A percentile compares a stretch with the other conserved stretches of the same genome.
phyloP scores from a whole-genome alignment of 2,113 vertebrate species.

The Petaurus breviceps region DNA sequence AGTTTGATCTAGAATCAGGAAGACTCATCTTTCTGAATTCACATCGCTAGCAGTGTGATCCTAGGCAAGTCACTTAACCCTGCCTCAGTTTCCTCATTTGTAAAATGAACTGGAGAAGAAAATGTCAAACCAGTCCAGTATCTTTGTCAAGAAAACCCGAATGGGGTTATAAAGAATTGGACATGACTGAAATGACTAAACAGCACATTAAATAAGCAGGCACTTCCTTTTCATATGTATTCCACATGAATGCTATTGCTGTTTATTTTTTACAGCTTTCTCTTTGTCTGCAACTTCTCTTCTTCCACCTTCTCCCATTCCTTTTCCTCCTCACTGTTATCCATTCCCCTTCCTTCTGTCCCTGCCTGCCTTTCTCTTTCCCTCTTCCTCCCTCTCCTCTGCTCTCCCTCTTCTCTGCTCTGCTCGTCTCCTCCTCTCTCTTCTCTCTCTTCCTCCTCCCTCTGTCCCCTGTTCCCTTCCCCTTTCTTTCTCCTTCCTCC shows the following conservation, averaged over 20 bases:
- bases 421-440: too few relatives aligned
- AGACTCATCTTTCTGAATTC: background rate
- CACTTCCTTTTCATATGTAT: rapidly evolving
- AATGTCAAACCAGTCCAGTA: background rate
- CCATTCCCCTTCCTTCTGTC: too few relatives aligned
- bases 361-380: too few relatives aligned
- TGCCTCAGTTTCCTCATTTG: background rate
- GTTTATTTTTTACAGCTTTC: background rate
- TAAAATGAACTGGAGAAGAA: background rate
- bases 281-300: background rate
- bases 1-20: background rate
- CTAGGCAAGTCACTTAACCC: too few relatives aligned
- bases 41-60: too few relatives aligned
- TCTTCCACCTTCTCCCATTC: background rate
- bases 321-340: too few relatives aligned
- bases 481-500: too few relatives aligned
- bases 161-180: background rate
- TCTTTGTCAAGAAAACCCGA: background rate
- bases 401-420: too few relatives aligned
- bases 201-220: background rate
- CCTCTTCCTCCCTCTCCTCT: too few relatives aligned
- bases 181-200: background rate
- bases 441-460: background rate
- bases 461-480: background rate
- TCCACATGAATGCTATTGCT: rapidly evolving